Base-by-base conservation (phyloP, 2,113 vertebrate genomes). In the Epinephelus fuscoguttatus region DNA sequence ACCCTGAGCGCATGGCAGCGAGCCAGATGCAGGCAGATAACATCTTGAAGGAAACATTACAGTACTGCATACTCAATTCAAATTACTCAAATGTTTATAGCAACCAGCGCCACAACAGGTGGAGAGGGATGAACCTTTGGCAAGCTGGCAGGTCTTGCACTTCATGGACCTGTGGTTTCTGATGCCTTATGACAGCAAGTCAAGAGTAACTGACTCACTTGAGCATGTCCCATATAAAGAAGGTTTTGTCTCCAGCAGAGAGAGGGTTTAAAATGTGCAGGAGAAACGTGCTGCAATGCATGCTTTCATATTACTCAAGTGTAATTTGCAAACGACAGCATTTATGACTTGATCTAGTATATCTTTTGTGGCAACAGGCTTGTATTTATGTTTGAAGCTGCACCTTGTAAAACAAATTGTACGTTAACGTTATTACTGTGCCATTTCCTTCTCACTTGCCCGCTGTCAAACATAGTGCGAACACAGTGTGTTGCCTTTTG, bases 101-200 rank as follows among this genome's bases (percentile, higher is more conserved):
- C 98, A 99, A 99, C 98, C 84, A 93, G 92, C 85, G 90, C 95
- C 96, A 97, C 94, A 99, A 99, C 97, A 99, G 95, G 93, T 93
- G 78, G 49, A 66, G 93, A 91, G 94, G 93, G 94, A 93, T 87
- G 94, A 91, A 83, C 86, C 90, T 75, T 91, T 92, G 89, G 92
- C 90, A 89, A 72, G 68, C 80, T 68, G 78, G 87, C 87, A 80
- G 71, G 64, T 72, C 80, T 76, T 72, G 74, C 78, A 89, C 91
- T 91, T 92, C 79, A 59, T 84, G 89, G 91, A 85, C 60, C 84
- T 89, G 80, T 86, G 93, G 60, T 88, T 94, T 94, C 82, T 94
- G 94, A 94, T 90, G 90, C 85, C 92, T 92, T 83, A 86, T 95
- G 94, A 95, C 94, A 94, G 89, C 84, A 90, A 84, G 25, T 78